Base-by-base conservation (phyloP, 1,140 invertebrate species). In the Pemphigus obesinymphae region DNA sequence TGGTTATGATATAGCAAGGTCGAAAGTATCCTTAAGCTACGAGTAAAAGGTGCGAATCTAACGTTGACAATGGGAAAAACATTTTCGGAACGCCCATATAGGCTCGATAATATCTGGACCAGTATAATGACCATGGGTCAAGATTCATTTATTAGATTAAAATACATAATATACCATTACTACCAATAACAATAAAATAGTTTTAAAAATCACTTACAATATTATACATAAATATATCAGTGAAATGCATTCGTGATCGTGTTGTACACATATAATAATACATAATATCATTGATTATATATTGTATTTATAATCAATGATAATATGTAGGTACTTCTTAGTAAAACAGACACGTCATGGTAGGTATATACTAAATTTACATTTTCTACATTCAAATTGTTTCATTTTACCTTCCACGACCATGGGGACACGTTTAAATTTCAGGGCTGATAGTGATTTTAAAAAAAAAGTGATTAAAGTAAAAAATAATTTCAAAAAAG, bases 111-210 rank as follows among this genome's bases (percentile, higher is more conserved):
- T 80, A 80, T 80, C 55, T 61, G 37, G 48, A 40, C 34, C 76
- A 43, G 45, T 43, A 45, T 29, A 45, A 31, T 61, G 55, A 26
- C 55, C 34, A 61, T 61, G 37, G 73, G 76, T 61, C 37, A 80
- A 80, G 53, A 80, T 61, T 80, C 29, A 43, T 34, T 37, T 45
- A 80, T 80, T 43, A 45, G 53, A 55, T 76, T 58, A 76, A 58
- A 55, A 31, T 3, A 50, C 50, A 48, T 45, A 45, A 72, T 40
- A 29, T 31, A 73, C 8, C 29, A 34, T 31, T 70, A 15, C 13
- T 5, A 45, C 13, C 23, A 45, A 72, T 48, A 48, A 45, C 17
- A 31, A 73, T 45, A 50, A 48, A 73, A 73, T 17, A n/a, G 45
- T 70, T 70, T 17, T 5, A 50, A 73, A 50, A 50, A 73, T 72